Base-by-base conservation (phyloP, 2,113 vertebrate species). In the Tyto alba region DNA sequence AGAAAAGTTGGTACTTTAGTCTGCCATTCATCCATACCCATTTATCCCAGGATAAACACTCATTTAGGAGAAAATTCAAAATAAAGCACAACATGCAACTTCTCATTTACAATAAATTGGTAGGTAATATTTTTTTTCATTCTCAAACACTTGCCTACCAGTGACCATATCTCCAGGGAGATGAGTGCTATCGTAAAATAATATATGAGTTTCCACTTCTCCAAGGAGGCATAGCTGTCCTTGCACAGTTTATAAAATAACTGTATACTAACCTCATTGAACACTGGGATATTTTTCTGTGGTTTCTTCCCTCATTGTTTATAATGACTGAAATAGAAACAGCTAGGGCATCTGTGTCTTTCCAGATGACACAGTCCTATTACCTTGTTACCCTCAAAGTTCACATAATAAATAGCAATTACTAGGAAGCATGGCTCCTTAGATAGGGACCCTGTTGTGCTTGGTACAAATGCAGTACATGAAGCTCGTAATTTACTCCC, bases 21-120 rank as follows among this genome's bases (percentile, higher is more conserved):
- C 91, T 97, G 87, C 95, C 93, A 89, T 96, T 97, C 91, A 95
- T 96, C 93, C 56, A 63, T 78, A 94, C 53, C 82, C 88, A 93
- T 92, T 97, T 97, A 97, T 97, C 88, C 68, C 73, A 93, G 91
- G 94, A 97, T 96, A 97, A 98, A 97, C 80, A 94, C 73, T 95
- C 81, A 92, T 96, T 96, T 95, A 91, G 91, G 85, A 97, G 90
- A 93, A 85, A 97, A 97, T 93, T 98, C 66, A 96, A 97, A 98
- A 93, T 96, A 90, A 96, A 97, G 85, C 76, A 94, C 90, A 96
- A 97, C 63, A 79, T 89, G 91, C 77, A 93, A 88, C 85, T 86
- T 67, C 72, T 94, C 40, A 7, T 95, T 98, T 97, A 84, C 59
- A 96, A 59, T 87, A 95, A 96, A 98, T 90, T 89, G 80, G 43